Evolutionary conservation across 2,113 vertebrate species (phyloP).

Genomic region (Illadopsis cleaveri): DNA sequence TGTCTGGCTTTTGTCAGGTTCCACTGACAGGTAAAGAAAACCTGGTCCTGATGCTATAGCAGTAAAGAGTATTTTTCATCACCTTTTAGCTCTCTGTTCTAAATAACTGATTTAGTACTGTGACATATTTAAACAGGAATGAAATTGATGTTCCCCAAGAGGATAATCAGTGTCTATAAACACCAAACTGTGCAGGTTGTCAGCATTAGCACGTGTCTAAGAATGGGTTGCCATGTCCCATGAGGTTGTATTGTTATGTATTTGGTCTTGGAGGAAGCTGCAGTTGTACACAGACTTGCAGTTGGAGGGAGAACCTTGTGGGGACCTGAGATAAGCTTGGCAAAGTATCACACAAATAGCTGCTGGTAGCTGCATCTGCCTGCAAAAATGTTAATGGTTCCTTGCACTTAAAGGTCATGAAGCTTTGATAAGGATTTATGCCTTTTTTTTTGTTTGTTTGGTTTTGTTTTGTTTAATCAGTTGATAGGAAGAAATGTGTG

Average conservation of each 20-base stretch:
- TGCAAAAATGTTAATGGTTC: background rate
- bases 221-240: fast-evolving
- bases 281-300: background rate
- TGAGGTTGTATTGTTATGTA: fast-evolving
- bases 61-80: background rate
- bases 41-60: background rate
- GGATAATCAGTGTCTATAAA: background rate
- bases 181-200: background rate
- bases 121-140: background rate
- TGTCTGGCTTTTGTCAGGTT: background rate
- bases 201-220: background rate
- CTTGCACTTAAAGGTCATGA: background rate
- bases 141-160: background rate
- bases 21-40: background rate
- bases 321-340: background rate
- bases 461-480: too few species aligned
- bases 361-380: background rate
- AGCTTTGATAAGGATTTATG: background rate
- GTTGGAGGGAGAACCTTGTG: background rate
- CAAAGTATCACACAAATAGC: background rate
- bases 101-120: background rate
- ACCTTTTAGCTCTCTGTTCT: background rate
- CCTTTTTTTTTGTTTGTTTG: fast-evolving
- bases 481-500: background rate
- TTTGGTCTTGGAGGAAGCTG: background rate